Conservation (phyloP, 1,140 invertebrate species). For the Papilio polyxenes region DNA sequence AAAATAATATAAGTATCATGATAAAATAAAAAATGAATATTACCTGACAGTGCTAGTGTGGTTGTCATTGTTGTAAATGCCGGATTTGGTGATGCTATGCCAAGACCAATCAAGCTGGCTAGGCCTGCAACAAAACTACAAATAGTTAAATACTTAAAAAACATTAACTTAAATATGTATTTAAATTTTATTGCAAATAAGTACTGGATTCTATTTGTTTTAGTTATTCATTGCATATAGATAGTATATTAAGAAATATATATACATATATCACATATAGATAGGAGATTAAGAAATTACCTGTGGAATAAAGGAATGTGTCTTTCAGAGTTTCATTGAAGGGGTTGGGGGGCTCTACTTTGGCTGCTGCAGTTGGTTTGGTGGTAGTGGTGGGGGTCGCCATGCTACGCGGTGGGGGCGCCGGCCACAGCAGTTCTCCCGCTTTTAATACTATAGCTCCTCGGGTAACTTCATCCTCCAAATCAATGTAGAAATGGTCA, state of each 20-base stretch:
- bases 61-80: conserved; percentile 94
- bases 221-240: not conserved
- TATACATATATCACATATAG: no score
- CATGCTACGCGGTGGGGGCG: conserved; percentile 83
- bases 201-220: not conserved
- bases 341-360: conserved; percentile 74
- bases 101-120: conserved; percentile 86
- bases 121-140: conserved; percentile 80
- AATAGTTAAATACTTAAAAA: conserved; percentile 43
- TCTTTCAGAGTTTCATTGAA: conserved; percentile 84
- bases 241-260: conserved; percentile 12
- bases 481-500: conserved; percentile 89
- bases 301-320: conserved; percentile 86
- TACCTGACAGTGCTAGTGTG: conserved; percentile 89
- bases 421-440: conserved; percentile 90
- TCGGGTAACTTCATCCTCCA: conserved; percentile 92
- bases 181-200: not conserved
- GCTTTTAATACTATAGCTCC: conserved; percentile 89
- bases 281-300: conserved; percentile 64
- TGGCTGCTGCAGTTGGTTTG: conserved; percentile 65
- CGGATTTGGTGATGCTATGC: conserved; percentile 88
- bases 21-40: not conserved
- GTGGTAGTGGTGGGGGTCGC: conserved; percentile 74
- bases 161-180: conserved; percentile 27
- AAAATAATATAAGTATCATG: not conserved